Percentiles rank a stretch among this genome's conserved stretches.
phyloP scores from a whole-genome alignment of 2,888 invertebrate species.

The Thelaira solivaga region DNA sequence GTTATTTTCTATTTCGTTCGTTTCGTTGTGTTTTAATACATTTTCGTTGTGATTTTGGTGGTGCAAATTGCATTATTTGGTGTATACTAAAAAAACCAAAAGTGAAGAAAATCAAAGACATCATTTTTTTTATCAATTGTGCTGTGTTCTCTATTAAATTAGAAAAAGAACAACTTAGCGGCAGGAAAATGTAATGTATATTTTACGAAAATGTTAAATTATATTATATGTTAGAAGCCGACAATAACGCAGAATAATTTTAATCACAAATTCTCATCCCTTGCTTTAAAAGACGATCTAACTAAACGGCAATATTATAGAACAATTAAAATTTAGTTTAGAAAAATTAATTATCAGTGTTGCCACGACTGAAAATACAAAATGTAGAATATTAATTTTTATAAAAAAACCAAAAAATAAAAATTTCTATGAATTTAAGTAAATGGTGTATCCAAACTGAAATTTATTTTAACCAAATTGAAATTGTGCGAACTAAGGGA shows the following conservation, averaged over 20 bases:
- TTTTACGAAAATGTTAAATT: constrained; percentile 3
- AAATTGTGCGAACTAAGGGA: too few species aligned
- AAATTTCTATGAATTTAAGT: too few species aligned
- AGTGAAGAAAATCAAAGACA: constrained; percentile 66
- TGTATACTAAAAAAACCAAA: constrained; percentile 74
- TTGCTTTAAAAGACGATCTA: constrained; percentile 45
- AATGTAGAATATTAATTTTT: too few species aligned
- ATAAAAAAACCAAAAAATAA: too few species aligned
- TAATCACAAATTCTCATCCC: constrained; percentile 49
- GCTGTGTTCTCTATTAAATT: constrained; percentile 44
- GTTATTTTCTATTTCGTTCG: constrained; percentile 43
- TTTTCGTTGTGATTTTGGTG: constrained; percentile 65
- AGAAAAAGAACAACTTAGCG: constrained; percentile 9
- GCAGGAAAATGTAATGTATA: constrained; percentile 9
- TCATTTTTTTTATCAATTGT: constrained; percentile 43
- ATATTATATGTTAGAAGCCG: constrained; percentile 12
- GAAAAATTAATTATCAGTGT: constrained; percentile 49
- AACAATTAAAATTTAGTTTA: constrained; percentile 49
- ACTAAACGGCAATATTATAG: constrained; percentile 50
- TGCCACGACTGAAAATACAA: constrained; percentile 33
- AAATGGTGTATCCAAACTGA: too few species aligned
- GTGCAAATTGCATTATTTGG: constrained; percentile 76
- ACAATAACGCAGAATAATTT: constrained; percentile 19
- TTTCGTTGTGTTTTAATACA: constrained; percentile 50
- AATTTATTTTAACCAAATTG: too few species aligned